Percentiles rank a stretch among this genome's conserved stretches.
These are phyloP conservation scores for Cuculus canorus DNA, from an alignment of 2,797 vertebrate species.

Conservation along the genomic window DNA sequence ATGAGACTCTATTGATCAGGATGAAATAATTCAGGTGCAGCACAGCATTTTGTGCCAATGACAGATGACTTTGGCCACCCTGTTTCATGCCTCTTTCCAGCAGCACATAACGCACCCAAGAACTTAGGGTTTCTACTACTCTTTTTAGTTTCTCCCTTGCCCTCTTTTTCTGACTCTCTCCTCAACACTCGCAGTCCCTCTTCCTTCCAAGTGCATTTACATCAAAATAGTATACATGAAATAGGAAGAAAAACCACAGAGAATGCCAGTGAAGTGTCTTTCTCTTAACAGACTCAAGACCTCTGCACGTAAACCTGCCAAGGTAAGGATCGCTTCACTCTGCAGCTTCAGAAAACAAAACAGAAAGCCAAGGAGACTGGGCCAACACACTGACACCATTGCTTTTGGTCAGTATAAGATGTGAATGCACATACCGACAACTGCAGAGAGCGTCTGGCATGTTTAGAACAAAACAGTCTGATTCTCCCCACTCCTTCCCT, in stretches of 20 bases:
- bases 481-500: background rate
- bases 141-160: background rate
- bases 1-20: background rate
- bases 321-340: background rate
- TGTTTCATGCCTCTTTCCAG: background rate
- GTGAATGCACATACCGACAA: background rate
- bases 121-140: background rate
- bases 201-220: background rate
- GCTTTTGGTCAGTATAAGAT: background rate
- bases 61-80: background rate
- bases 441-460: background rate
- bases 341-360: background rate
- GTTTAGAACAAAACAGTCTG: background rate
- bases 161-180: background rate
- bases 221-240: background rate
- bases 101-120: background rate
- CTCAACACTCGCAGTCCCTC: background rate
- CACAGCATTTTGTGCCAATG: accelerated
- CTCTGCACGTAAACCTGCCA: background rate
- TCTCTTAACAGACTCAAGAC: background rate
- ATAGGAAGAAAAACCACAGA: background rate
- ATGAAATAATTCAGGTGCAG: background rate
- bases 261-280: background rate
- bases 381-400: background rate
- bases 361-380: background rate